Evolutionary conservation across 2,888 invertebrate species (phyloP).

Genomic region (Ptychoptera contaminata): DNA sequence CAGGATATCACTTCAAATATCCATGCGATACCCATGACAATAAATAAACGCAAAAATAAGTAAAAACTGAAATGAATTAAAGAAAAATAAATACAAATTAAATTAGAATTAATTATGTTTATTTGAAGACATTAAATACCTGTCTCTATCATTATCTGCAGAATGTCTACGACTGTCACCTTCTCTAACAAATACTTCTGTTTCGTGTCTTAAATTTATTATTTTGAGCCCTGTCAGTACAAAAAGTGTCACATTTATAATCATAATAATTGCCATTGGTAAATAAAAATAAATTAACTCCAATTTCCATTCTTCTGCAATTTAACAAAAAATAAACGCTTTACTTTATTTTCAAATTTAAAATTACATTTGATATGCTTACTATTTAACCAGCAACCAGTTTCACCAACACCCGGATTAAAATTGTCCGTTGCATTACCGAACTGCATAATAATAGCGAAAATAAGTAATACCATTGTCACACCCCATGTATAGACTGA

Average conservation of each 20-base stretch:
- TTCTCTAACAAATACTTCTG: constrained; percentile 19
- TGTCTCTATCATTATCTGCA: constrained; percentile 25
- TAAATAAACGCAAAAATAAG: constrained; percentile 1
- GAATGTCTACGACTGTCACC: constrained; percentile 23
- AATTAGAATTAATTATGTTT: too few species aligned
- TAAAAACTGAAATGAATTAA: neutral
- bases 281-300: constrained; percentile 22
- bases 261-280: constrained; percentile 22
- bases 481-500: too few species aligned
- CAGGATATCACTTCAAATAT: constrained; percentile 54
- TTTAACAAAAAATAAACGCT: neutral
- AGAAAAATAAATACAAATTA: too few species aligned
- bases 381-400: too few species aligned
- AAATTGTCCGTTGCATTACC: too few species aligned
- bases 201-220: constrained; percentile 24
- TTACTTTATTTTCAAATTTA: neutral
- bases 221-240: constrained; percentile 26
- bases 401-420: too few species aligned
- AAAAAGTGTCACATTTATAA: constrained; percentile 25
- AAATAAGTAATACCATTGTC: too few species aligned
- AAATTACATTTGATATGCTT: too few species aligned
- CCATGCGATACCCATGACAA: constrained; percentile 70
- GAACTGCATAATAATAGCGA: too few species aligned
- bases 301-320: neutral
- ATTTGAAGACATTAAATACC: constrained; percentile 15